These are phyloP conservation scores for Cariama cristata DNA, from an alignment of 2,113 vertebrate genomes.

Conservation along the genomic window DNA sequence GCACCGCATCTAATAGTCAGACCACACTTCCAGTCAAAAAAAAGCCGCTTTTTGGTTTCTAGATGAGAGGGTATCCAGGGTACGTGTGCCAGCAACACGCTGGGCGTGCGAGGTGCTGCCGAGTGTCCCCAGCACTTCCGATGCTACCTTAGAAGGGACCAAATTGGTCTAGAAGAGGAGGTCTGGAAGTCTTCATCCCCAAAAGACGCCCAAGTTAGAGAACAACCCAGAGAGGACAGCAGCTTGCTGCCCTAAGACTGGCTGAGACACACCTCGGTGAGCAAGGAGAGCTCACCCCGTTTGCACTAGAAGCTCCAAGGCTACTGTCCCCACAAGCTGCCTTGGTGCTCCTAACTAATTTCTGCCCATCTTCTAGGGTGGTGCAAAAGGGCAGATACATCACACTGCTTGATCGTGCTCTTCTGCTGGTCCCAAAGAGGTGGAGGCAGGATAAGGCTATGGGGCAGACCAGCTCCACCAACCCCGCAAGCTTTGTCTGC, in stretches of 20 bases:
- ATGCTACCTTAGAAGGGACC: neutral
- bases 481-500: neutral
- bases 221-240: neutral
- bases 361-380: neutral
- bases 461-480: neutral
- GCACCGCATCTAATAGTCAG: neutral
- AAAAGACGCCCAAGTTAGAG: neutral
- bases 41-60: neutral
- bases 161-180: neutral
- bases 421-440: neutral
- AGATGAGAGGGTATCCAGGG: neutral
- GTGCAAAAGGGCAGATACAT: neutral
- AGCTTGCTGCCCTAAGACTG: neutral
- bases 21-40: neutral
- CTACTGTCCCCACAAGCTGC: neutral
- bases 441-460: neutral
- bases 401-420: accelerated
- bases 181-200: neutral
- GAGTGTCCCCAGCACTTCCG: neutral
- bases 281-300: neutral
- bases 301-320: neutral
- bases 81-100: neutral
- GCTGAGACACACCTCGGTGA: neutral
- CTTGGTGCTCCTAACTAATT: neutral
- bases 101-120: accelerated